Percentiles rank a stretch among this genome's conserved stretches.
Conservation (phyloP, 2,888 invertebrate species). For the Liodrosophila aerea region DNA sequence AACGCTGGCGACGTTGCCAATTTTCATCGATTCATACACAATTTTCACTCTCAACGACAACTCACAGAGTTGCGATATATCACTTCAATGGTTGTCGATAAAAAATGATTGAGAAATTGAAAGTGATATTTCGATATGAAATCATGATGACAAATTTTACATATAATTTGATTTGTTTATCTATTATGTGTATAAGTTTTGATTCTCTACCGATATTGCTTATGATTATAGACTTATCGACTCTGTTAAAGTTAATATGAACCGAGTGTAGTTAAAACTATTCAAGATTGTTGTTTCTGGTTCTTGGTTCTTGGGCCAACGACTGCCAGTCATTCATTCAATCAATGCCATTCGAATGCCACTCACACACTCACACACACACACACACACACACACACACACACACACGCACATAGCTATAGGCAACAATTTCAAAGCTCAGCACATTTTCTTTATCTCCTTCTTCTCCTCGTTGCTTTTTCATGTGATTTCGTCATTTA, state of each 20-base stretch:
- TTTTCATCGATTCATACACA: conserved; percentile 13
- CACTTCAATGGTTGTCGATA: not conserved
- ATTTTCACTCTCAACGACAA: conserved; percentile 4
- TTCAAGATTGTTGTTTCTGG: not conserved
- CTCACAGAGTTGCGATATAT: not conserved
- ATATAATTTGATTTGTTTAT: no score
- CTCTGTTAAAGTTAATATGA: no score
- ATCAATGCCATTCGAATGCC: conserved; percentile 42
- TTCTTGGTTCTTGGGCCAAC: not conserved
- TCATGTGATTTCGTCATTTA: conserved; percentile 41
- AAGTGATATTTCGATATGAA: not conserved
- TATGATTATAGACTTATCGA: no score
- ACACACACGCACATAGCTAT: not conserved
- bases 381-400: conserved; percentile 2
- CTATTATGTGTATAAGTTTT: no score
- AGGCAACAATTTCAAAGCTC: conserved; percentile 20
- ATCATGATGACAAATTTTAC: not conserved
- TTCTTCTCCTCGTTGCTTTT: conserved; percentile 9
- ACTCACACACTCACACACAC: conserved; percentile 12
- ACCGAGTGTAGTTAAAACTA: not conserved
- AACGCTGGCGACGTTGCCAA: conserved; percentile 26
- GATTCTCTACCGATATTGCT: no score
- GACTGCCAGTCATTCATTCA: conserved; percentile 24
- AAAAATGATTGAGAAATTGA: no score
- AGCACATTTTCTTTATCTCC: conserved; percentile 3